Evolutionary conservation across 2,797 vertebrate genomes (phyloP), one percentile per base, ranked within the genome.

Genomic region (Ctenosaura bakeri): DNA sequence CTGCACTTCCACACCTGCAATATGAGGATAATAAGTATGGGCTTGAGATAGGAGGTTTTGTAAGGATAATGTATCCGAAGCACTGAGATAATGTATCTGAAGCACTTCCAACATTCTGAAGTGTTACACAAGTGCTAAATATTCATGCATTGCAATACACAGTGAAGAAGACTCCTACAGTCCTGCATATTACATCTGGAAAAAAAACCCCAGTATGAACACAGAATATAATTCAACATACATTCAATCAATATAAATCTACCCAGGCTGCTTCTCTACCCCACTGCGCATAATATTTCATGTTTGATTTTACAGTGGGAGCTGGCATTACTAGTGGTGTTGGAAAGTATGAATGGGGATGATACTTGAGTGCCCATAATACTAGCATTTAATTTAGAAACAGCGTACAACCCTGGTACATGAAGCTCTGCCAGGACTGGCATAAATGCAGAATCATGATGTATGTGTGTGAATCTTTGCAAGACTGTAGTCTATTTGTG

Each of bases 401-500:
- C 20, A 1, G 18, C 24, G 24, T n/a, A 76, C 80, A 76, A 76
- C 42, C 4, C 56, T 78, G 38, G 66, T 56, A 29, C 46, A 78
- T 26, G 74, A 90, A 90, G 10, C 12, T 66, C 42, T 56, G 80
- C 71, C 85, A 87, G 62, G 16, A n/a, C 71, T 87, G 22, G 62
- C 2, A 89, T 0, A 76, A 29, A 6, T 50, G n/a, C 52, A 56
- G 91, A 93, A 85, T 89, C 62, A 42, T 78, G 80, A 87, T 90
- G 46, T 83, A 66, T 46, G 50, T 83, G 6, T 3, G 88, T 69
- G 54, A 82, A 86, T 69, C 29, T 92, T 22, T 90, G 71, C 90
- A 87, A 87, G 85, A 87, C 74, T 92, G 90, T 26, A 91, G 18
- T 52, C 78, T 69, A 59, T 89, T 83, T 92, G 80, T 90, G 88